phyloP scores from a whole-genome alignment of 2,113 vertebrate species.

The Phyllostomus discolor region DNA sequence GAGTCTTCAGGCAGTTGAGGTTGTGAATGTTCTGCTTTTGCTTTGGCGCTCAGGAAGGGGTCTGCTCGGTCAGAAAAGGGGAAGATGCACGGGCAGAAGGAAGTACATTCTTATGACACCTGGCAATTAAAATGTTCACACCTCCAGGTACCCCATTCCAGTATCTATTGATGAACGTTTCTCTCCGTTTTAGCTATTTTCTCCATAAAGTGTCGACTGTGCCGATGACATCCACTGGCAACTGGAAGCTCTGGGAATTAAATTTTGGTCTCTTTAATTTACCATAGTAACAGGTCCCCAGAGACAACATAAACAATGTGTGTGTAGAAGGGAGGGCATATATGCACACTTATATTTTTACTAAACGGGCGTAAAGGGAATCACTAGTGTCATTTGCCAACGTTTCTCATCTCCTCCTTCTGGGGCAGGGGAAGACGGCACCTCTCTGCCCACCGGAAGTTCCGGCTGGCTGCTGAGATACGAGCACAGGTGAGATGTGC shows the following conservation, averaged over 20 bases:
- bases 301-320: not conserved
- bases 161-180: not conserved
- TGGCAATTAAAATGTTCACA: not conserved
- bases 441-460: not conserved
- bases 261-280: not conserved
- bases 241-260: not conserved
- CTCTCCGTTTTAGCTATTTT: not conserved
- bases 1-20: not conserved
- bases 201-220: not conserved
- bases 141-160: not conserved
- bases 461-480: not conserved
- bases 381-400: not conserved
- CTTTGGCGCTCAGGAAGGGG: not conserved
- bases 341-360: not conserved
- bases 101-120: not conserved
- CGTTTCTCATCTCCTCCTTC: not conserved
- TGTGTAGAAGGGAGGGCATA: not conserved
- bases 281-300: not conserved
- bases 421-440: not conserved
- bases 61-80: not conserved
- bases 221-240: not conserved
- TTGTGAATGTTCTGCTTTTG: not conserved
- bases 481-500: not conserved
- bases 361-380: not conserved
- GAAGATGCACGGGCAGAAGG: not conserved